A percentile compares a stretch with the other conserved stretches of the same genome.
Conservation (phyloP, 1,140 invertebrate species). For the Heterodera schachtii region DNA sequence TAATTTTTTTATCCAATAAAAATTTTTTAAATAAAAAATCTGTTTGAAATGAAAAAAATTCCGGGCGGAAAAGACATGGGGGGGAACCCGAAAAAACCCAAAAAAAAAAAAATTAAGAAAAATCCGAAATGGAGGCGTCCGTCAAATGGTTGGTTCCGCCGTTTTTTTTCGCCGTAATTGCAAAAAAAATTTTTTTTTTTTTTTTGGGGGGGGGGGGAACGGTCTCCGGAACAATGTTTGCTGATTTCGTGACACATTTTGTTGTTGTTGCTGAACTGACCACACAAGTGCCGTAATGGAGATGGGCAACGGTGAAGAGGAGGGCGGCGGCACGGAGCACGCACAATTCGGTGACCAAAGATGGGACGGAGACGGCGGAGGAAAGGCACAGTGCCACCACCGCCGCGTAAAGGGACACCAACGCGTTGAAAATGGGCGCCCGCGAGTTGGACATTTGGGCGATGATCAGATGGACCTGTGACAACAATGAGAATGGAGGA, state of each 20-base stretch:
- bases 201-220: too few relatives aligned
- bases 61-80: too few relatives aligned
- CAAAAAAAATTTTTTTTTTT: too few relatives aligned
- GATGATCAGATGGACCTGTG: conserved; percentile 69
- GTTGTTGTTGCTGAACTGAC: conserved; percentile 23
- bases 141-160: too few relatives aligned
- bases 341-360: conserved; percentile 59
- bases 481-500: conserved; percentile 11
- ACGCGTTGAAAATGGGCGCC: conserved; percentile 62
- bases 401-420: conserved; percentile 25
- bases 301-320: conserved; percentile 66
- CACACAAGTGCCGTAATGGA: conserved; percentile 69
- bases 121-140: too few relatives aligned
- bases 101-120: too few relatives aligned
- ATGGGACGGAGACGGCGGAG: too few relatives aligned
- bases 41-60: too few relatives aligned
- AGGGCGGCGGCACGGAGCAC: conserved; percentile 65
- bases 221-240: not conserved
- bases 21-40: too few relatives aligned
- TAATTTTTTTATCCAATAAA: too few relatives aligned
- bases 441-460: conserved; percentile 69
- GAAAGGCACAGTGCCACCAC: conserved; percentile 44
- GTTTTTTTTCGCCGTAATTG: too few relatives aligned
- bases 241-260: conserved; percentile 6
- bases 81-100: too few relatives aligned